Percentiles rank a stretch among this genome's conserved stretches.
These are phyloP conservation scores for Denticeps clupeoides DNA, from an alignment of 2,797 vertebrate genomes.

Conservation along the genomic window DNA sequence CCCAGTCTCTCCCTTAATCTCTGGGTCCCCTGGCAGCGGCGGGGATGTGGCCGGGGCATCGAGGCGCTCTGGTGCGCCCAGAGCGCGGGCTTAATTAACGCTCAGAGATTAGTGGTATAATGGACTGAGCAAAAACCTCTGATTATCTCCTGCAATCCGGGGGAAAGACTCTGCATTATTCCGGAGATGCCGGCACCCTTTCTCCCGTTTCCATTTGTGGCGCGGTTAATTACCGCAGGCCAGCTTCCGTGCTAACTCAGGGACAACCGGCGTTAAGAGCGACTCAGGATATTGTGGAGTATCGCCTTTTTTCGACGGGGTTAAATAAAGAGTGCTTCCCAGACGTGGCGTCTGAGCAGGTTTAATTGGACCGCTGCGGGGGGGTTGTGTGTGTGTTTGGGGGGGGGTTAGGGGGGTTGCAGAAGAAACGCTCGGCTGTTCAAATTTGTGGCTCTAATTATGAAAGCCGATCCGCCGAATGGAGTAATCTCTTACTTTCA, in stretches of 20 bases:
- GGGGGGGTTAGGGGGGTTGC: neutral
- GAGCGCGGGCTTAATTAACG: slow-evolving; percentile 23
- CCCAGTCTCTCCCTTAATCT: no score
- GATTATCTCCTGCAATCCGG: slow-evolving; percentile 25
- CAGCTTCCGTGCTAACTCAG: neutral
- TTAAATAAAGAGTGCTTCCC: slow-evolving; percentile 16
- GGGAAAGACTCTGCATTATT: slow-evolving; percentile 19
- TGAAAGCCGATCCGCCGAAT: neutral
- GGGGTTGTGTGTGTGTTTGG: neutral
- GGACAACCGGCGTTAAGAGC: slow-evolving; percentile 10
- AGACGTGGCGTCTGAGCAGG: neutral
- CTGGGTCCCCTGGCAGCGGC: no score
- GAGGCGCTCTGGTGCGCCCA: neutral
- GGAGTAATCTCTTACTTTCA: neutral
- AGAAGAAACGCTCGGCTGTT: neutral
- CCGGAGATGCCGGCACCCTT: slow-evolving; percentile 26
- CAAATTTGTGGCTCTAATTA: neutral
- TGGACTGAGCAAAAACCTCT: slow-evolving; percentile 28
- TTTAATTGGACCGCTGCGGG: neutral
- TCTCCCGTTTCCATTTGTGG: slow-evolving; percentile 18
- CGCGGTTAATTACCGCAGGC: slow-evolving; percentile 23
- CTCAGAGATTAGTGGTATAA: slow-evolving; percentile 31
- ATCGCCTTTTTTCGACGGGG: slow-evolving; percentile 11
- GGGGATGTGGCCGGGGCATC: no score
- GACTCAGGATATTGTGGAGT: slow-evolving; percentile 14